phyloP scores from a whole-genome alignment of 2,113 vertebrate genomes.

The Eupsittula cactorum region DNA sequence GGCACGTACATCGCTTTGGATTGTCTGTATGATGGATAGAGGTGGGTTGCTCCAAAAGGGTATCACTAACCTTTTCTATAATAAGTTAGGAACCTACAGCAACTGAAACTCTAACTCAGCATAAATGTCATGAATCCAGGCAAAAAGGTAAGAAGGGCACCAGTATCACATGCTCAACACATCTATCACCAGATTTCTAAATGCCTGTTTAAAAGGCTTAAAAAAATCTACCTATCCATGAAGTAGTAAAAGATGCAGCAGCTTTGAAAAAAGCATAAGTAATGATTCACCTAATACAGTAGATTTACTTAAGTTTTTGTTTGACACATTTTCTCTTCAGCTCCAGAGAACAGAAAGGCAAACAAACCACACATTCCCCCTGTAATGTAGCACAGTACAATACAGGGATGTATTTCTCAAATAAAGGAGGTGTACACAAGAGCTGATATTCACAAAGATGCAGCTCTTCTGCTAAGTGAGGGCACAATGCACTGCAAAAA shows the following conservation, averaged over 20 bases:
- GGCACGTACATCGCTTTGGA: background rate
- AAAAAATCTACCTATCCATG: background rate
- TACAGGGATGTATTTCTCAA: background rate
- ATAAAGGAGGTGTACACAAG: background rate
- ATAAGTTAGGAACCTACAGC: background rate
- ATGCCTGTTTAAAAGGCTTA: background rate
- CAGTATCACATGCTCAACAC: background rate
- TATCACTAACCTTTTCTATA: background rate
- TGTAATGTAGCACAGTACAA: background rate
- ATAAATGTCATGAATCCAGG: background rate
- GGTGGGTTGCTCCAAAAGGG: background rate
- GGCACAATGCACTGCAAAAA: background rate
- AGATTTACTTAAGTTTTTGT: background rate
- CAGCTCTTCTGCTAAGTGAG: background rate
- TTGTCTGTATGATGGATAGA: background rate
- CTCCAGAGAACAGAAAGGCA: background rate
- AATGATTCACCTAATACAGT: background rate
- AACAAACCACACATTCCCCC: background rate
- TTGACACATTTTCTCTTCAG: background rate
- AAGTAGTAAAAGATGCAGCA: background rate
- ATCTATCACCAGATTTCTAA: background rate
- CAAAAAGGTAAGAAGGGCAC: background rate
- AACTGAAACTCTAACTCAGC: background rate
- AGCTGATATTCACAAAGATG: background rate
- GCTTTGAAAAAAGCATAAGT: background rate